phyloP scores from a whole-genome alignment of 1,140 invertebrate genomes.

The Pinna nobilis region DNA sequence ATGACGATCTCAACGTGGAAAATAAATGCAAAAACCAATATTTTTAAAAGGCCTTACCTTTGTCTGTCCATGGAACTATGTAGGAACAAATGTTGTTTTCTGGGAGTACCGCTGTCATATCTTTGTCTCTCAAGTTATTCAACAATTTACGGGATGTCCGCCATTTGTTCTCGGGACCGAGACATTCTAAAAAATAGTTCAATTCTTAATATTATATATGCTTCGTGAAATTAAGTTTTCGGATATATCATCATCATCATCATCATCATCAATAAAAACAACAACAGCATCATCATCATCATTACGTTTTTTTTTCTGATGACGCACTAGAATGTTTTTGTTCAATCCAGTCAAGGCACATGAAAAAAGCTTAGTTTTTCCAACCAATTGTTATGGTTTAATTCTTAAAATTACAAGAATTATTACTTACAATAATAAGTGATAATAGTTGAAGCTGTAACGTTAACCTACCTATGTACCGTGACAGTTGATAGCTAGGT shows the following conservation, averaged over 20 bases:
- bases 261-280: too few relatives aligned
- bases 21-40: neutral
- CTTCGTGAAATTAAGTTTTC: too few relatives aligned
- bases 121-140: slow-evolving; percentile 36
- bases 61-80: slow-evolving; percentile 42
- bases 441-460: neutral
- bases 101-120: slow-evolving; percentile 19
- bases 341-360: too few relatives aligned
- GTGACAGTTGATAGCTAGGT: slow-evolving; percentile 33
- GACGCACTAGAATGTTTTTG: too few relatives aligned
- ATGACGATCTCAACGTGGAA: neutral
- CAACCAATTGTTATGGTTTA: too few relatives aligned
- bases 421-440: neutral
- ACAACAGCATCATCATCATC: too few relatives aligned
- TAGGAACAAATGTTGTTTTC: slow-evolving; percentile 34
- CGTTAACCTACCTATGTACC: slow-evolving; percentile 42
- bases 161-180: slow-evolving; percentile 42
- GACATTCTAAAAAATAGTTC: slow-evolving; percentile 43
- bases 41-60: slow-evolving; percentile 36
- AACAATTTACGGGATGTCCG: slow-evolving; percentile 44
- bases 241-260: too few relatives aligned
- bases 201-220: too few relatives aligned
- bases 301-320: too few relatives aligned
- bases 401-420: too few relatives aligned
- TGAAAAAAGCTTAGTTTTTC: too few relatives aligned